Base-by-base conservation (phyloP, 2,888 invertebrate genomes). In the Slavum lentiscoides region DNA sequence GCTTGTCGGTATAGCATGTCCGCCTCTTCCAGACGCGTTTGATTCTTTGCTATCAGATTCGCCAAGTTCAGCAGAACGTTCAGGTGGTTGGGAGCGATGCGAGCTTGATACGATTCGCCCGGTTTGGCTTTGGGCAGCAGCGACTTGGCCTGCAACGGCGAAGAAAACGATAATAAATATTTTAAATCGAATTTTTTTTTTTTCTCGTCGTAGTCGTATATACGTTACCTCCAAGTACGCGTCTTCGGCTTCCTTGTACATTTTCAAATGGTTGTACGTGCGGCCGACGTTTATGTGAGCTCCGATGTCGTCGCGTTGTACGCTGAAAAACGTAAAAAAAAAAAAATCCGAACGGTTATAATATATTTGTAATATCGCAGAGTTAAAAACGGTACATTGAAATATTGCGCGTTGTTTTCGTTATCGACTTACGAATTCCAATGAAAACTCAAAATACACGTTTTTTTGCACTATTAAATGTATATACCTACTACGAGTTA, bases 221-320 rank as follows among this genome's bases (percentile, higher is more conserved):
- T 49, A 49, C 49, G 49, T 86, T 84, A 91, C 91, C 87, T 91
- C 92, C 74, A 95, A 89, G 86, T 97, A 98, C 1, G 97, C 96
- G 84, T 93, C 92, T 88, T 98, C 97, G 0, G 98, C 97, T 86
- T 96, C 94, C 84, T 91, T 90, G 86, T 91, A 93, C 89, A 91
- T 90, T 86, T 95, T 94, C 83, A 98, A 88, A 86, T 96, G 95
- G 87, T 96, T 97, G 87, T 94, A 96, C 0, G 97, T 97, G 83
- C 98, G 89, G 19, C 97, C 98, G 7, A 98, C 97, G 88, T 98
- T 98, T 84, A 98, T 97, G 86, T 97, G 96, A 8, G 97, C 97
- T 0, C 97, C 97, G 69, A 97, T 95, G 86, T 98, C 97, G 86
- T 97, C 97, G 19, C 94, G 93, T 87, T 98, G 98, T 13, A 97